Base-by-base conservation (phyloP, 2,113 vertebrate genomes). In the Rhinoptilus africanus region DNA sequence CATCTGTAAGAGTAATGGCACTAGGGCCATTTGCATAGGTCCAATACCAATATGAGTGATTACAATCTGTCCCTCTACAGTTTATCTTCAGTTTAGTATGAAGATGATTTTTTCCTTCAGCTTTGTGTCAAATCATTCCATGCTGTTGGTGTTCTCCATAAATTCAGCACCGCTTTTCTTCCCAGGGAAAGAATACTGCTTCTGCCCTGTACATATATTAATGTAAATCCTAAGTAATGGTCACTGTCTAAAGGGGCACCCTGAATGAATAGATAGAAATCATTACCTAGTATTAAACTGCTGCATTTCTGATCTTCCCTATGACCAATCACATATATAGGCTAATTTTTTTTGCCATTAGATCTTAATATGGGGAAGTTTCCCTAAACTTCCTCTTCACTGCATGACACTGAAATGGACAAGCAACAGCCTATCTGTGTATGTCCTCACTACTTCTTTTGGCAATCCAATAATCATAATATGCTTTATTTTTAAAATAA, bases 401-500 rank as follows among this genome's bases (percentile, higher is more conserved):
- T 60, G 23, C 13, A 21, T 47, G 12, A 82, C n/a, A 64, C 34
- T 54, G 30, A 92, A 76, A 30, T 32, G 21, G 69, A 78, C 37
- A 69, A 92, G 37, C 6, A 48, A 82, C 9, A 79, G 8, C 8
- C 16, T 41, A 84, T 19, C 43, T 59, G 48, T 30, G 24, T 53
- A 60, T 60, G 12, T 13, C 32, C 43, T 90, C n/a, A 51, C 6
- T 76, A 45, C 41, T 7, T 47, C n/a, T 95, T 85, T 93, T 66
- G 62, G 16, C 63, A 91, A 54, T 45, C 28, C 27, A 91, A 67
- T 72, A 75, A 35, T 39, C 35, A 10, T 43, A 77, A 75, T 13
- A 60, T 27, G 64, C 27, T 95, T 87, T 93, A 67, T 69, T 92
- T 92, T 94, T 87, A 50, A 90, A 84, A 32, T 50, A 37, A 56